Base-by-base conservation (phyloP, 2,888 invertebrate genomes). In the Conomelus anceps region DNA sequence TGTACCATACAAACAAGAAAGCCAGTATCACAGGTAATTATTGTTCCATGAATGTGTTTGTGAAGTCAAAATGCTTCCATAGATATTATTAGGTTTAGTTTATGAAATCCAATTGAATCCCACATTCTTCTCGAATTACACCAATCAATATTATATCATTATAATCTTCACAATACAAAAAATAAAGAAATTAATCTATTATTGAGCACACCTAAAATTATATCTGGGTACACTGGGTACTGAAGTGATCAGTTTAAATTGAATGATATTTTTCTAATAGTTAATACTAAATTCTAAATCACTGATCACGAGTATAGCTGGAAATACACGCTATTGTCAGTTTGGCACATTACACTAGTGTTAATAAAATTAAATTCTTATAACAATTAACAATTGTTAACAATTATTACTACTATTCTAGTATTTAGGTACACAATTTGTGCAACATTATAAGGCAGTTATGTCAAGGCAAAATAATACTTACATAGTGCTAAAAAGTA, bases 291-390 rank as follows among this genome's bases (percentile, higher is more conserved):
- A 63, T 3, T 63, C 1, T 6, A n/a, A 7, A 63, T 63, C n/a
- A n/a, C 63, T 63, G 63, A 63, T n/a, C 63, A 63, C 63, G 7
- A 63, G 13, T 63, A 63, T 20, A 63, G 63, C 13, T n/a, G n/a
- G 17, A n/a, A 63, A n/a, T 63, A 63, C 63, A 6, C n/a, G 63
- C n/a, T 34, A 11, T 34, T 63, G n/a, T 86, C 26, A 86, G 86
- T 23, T 86, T 86, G 86, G 86, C 86, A 86, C 86, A 86, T 86
- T 26, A 86, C n/a, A 23, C 86, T 86, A 86, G 29, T 86, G 86
- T 86, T 86, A 86, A 86, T 86, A 1, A 86, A 13, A 63, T 63
- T 63, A 63, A 63, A 63, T 20, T 63, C 20, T 20, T n/a, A n/a
- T n/a, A n/a, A n/a, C n/a, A n/a, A n/a, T n/a, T n/a, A 63, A 63